These are phyloP conservation scores for Xestia rhomboidea DNA, from an alignment of 2,888 invertebrate species.

Conservation along the genomic window DNA sequence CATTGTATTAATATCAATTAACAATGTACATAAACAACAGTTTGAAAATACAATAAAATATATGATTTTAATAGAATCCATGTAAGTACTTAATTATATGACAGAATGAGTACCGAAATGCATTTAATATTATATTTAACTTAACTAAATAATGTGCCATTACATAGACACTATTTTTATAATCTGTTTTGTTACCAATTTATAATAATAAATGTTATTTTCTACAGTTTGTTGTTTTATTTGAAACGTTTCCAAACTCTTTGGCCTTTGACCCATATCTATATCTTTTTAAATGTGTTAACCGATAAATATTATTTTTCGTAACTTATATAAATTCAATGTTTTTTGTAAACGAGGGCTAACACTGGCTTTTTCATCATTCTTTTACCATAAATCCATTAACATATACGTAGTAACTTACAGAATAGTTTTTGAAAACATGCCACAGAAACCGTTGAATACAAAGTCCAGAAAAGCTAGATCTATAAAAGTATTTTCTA, in stretches of 20 bases:
- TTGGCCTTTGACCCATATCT: slow-evolving; percentile 8
- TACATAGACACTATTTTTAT: slow-evolving; percentile 70
- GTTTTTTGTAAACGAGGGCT: background rate
- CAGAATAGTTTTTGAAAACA: background rate
- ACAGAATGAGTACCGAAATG: slow-evolving; percentile 74
- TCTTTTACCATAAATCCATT: slow-evolving; percentile 3
- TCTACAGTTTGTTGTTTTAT: slow-evolving; percentile 50
- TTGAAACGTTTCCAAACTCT: slow-evolving; percentile 36
- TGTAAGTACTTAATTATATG: slow-evolving; percentile 55
- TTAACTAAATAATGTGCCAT: slow-evolving; percentile 77
- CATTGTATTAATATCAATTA: slow-evolving; percentile 65
- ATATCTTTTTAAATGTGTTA: background rate
- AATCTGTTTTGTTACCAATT: slow-evolving; percentile 77
- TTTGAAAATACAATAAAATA: slow-evolving; percentile 58
- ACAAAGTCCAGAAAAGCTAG: slow-evolving; percentile 9
- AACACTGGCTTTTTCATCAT: slow-evolving; percentile 6
- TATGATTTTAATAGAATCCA: slow-evolving; percentile 49
- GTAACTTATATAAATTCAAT: background rate
- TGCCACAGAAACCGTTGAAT: background rate
- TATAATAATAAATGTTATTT: slow-evolving; percentile 70
- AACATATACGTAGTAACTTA: background rate
- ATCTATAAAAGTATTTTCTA: slow-evolving; percentile 24
- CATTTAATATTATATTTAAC: slow-evolving; percentile 75
- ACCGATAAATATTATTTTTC: background rate
- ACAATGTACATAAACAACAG: slow-evolving; percentile 66